Evolutionary conservation across 2,113 vertebrate genomes (phyloP), one percentile per base, ranked within the genome.

Genomic region (Lepidothrix coronata): DNA sequence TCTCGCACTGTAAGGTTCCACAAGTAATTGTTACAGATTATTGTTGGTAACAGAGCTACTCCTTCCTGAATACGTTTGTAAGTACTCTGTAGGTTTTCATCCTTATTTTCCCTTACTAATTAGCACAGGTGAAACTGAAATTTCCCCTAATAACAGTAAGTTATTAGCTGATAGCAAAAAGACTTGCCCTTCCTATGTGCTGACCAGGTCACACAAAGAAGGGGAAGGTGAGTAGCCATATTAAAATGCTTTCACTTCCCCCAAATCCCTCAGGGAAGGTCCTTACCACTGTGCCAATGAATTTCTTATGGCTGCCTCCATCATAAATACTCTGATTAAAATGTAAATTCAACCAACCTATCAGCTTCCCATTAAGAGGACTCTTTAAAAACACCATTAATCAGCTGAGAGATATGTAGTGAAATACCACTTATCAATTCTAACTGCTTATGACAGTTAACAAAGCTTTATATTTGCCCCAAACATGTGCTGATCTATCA

Each of bases 391-490:
- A 98, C 97, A 98, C 97, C 98, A 99, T 99, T 98, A 99, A 99
- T 99, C 99, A 99, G 98, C 96, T 46, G 84, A 95, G 97, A 98
- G 99, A 99, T 99, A 99, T 98, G 98, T 98, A 96, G 98, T 97
- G 97, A 99, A 99, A 99, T 98, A 98, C 99, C 98, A 98, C 98
- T 98, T 99, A 99, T 99, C 98, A 98, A 99, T 99, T 98, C 97
- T 98, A 98, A 98, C 98, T 98, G 98, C 98, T 99, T 99, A 99
- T 99, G 99, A 99, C 99, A 99, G 99, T 99, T 99, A 99, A 99
- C 99, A 99, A 99, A 99, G 98, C 98, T 98, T 98, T 99, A 98
- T 99, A 99, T 99, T 99, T 99, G 99, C 99, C 98, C 98, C 98
- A 98, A 99, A 99, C 98, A 98, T 98, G 98, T 97, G 98, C 98